Percentiles rank a stretch among this genome's conserved stretches.
Evolutionary conservation across 2,113 vertebrate species (phyloP).

Genomic region (Piaya cayana): DNA sequence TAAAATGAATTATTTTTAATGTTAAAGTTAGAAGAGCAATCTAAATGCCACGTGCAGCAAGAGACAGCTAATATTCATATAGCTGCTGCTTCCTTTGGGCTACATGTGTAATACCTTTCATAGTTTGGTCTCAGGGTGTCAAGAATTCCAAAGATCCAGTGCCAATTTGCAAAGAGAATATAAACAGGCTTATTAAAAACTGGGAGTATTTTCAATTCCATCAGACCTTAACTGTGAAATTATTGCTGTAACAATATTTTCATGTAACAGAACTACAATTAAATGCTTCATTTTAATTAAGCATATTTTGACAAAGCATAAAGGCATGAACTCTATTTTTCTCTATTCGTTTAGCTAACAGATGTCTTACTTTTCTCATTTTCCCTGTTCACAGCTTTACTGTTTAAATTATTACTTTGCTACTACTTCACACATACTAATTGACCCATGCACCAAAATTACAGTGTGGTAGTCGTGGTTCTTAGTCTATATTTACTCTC

Average conservation of each 20-base stretch:
- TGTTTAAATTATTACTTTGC: slow-evolving; percentile 56
- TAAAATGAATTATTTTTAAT: not conserved
- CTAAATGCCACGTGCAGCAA: not conserved
- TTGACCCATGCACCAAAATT: slow-evolving; percentile 63
- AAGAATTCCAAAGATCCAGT: not conserved
- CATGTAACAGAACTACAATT: slow-evolving; percentile 26
- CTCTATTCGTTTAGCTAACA: slow-evolving; percentile 23
- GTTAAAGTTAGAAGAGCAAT: not conserved
- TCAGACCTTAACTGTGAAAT: slow-evolving; percentile 44
- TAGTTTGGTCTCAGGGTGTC: not conserved
- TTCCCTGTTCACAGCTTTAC: slow-evolving; percentile 20
- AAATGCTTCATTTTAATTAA: slow-evolving; percentile 56
- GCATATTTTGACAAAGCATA: slow-evolving; percentile 48
- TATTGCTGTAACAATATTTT: slow-evolving; percentile 38
- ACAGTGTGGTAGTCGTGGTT: not conserved
- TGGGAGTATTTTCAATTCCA: slow-evolving; percentile 1
- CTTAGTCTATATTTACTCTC: not conserved
- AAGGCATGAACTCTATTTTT: slow-evolving; percentile 35
- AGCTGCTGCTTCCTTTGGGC: not conserved
- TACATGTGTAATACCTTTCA: not conserved
- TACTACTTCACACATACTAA: slow-evolving; percentile 42
- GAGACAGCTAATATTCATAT: not conserved
- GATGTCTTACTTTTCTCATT: slow-evolving; percentile 32
- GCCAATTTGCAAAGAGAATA: not conserved
- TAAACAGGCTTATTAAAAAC: not conserved